Base-by-base conservation (phyloP, 2,113 vertebrate species). In the Periophthalmus modestus region DNA sequence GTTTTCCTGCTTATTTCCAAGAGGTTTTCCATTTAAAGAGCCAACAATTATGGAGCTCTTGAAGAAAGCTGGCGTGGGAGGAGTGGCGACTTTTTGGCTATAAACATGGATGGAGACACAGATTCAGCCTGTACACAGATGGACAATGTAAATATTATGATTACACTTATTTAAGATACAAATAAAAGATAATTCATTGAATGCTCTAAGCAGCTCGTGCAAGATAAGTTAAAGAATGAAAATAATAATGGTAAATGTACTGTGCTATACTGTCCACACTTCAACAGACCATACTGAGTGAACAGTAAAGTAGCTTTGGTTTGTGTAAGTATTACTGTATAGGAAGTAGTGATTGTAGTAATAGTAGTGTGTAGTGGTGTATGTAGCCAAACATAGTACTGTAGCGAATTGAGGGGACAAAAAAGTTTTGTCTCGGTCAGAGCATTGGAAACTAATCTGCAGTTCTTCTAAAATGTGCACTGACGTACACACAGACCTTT, bases 21-120 rank as follows among this genome's bases (percentile, higher is more conserved):
- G 68, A 79, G 84, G 87, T 70, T 79, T 85, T 89, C 86, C 80
- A 86, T 84, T 85, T 82, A 73, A 78, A 85, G 57, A 68, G 48
- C 61, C 69, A 75, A 72, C 58, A 74, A 78, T 69, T 62, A 78
- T 28, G 58, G 69, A 75, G 80, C 36, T 57, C 65, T 80, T 74
- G 7, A 33, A 72, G 73, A 79, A 63, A 77, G 71, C 78, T 71
- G 75, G 68, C 7, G 33, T 69, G 47, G 70, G 59, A 65, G 55
- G 62, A 55, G 72, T 43, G 68, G 57, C 73, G 59, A 62, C 70
- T 79, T 73, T 73, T 86, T 83, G 68, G 34, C 54, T 78, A 67
- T 85, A 88, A 91, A 88, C 83, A 87, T 33, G 23, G 50, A 24
- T 18, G 4, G 48, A 52, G 48, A 52, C 47, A 50, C 61, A 69